Base-by-base conservation (phyloP, 64 coral and sea anemone species). In the Pocillopora verrucosa region DNA sequence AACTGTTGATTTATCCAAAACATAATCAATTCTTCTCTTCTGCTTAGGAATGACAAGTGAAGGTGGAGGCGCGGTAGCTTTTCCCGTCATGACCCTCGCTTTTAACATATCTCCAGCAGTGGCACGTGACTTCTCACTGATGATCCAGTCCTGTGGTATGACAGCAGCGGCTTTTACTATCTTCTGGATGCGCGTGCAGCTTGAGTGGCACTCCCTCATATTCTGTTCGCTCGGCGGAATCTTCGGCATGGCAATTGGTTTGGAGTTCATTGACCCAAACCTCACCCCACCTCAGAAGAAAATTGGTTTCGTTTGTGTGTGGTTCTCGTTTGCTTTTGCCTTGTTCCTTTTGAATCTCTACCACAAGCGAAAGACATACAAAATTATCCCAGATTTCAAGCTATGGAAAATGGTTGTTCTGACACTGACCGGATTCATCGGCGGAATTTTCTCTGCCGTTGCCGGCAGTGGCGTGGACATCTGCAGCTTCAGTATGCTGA, bases 81-180 rank as follows among this genome's bases (percentile, higher is more conserved):
- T 92, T 64, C 94, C 94, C 1, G 85, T 96, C 59, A 96, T 96
- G 94, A 92, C 94, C 1, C 74, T 96, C 3, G 94, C 90, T 35
- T 96, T 96, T 57, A 45, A 56, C 16, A 96, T 96, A 59, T 1
- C 30, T 25, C 94, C 94, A 36, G 59, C 75, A 63, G 63, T 96
- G 9, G 94, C 94, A 76, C 79, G 94, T 72, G 94, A 96, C 73
- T 96, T 96, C 77, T 93, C 91, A 19, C 38, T 96, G 79, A 89
- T 89, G 81, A 93, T 96, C 38, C 94, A 96, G 76, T 92, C 94
- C 34, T 92, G 90, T 30, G 94, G 94, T 73, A 96, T 96, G 94
- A 92, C 91, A 2, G 91, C 91, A 80, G 94, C 94, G 59, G 87
- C 91, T 5, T 96, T 96, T 14, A 87, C 94, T 26, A 96, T 96